Evolutionary conservation across 2,797 vertebrate species (phyloP).

Genomic region (Botia kubotai): DNA sequence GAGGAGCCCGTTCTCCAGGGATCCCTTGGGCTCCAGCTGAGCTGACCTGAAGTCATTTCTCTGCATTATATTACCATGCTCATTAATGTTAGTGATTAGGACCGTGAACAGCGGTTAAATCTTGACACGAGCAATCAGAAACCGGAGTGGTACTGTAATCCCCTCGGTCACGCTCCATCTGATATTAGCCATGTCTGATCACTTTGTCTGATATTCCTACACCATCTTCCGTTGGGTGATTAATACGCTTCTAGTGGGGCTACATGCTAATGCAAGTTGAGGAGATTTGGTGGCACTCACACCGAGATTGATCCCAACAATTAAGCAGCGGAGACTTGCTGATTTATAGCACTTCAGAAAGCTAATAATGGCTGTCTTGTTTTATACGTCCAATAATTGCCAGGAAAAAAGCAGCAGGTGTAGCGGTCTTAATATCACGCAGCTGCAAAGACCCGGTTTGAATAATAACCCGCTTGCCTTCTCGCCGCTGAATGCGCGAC

Average conservation of each 20-base stretch:
- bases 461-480: conserved; percentile 30
- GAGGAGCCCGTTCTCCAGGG: conserved; percentile 59
- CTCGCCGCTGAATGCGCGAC: neutral
- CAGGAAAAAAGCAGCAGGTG: conserved; percentile 29
- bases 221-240: conserved; percentile 15
- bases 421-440: conserved; percentile 33
- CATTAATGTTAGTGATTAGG: conserved; percentile 73
- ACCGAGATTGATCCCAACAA: conserved; percentile 34
- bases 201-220: conserved; percentile 29
- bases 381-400: conserved; percentile 40
- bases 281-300: conserved; percentile 7
- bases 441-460: neutral
- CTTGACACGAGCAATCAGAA: conserved; percentile 43
- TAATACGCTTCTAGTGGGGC: neutral
- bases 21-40: conserved; percentile 64
- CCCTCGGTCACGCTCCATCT: conserved; percentile 29
- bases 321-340: conserved; percentile 25
- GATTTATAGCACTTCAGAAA: conserved; percentile 29
- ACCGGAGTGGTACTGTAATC: conserved; percentile 32
- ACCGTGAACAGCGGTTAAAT: conserved; percentile 34
- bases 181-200: conserved; percentile 27
- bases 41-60: conserved; percentile 67
- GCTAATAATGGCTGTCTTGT: conserved; percentile 40
- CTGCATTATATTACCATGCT: conserved; percentile 72
- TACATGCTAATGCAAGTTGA: conserved; percentile 10